Evolutionary conservation across 2,113 vertebrate species (phyloP), one percentile per base, ranked within the genome.

Genomic region (Lagopus leucura): DNA sequence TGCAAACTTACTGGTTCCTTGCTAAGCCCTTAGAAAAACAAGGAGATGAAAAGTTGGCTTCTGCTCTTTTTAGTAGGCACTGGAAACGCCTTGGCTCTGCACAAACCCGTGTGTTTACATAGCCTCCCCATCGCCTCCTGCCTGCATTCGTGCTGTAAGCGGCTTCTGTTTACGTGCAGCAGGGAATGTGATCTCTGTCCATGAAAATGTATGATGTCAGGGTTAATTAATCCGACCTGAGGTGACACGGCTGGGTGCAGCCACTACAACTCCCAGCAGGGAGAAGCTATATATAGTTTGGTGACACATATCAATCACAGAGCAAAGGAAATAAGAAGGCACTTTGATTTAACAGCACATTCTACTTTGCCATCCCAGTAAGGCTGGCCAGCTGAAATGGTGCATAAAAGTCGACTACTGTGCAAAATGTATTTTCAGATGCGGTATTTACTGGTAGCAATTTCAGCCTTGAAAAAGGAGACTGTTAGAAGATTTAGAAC

Each of bases 11-110:
- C 72, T 81, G 77, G 96, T 87, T 95, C 92, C 89, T 96, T 58
- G 75, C 96, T 96, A 96, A 96, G 95, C 92, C 93, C 66, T 88
- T 95, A 89, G 90, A 92, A 94, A 96, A 97, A 96, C 93, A 95
- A 77, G 71, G 90, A 82, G 91, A 94, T 81, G 94, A 95, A 89
- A 95, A 95, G 91, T 69, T 93, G 92, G 92, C 92, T 95, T 75
- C 89, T 89, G 79, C 86, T 93, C 81, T 77, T 83, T 85, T 83
- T 47, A 85, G 88, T 18, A 95, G 95, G 88, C 94, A 90, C 84
- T 94, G 92, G 94, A 74, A 96, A 88, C 64, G 92, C 86, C 71
- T 94, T 90, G 92, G 90, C 83, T 80, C 7, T 0, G 47, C 0
- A 50, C 48, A 18, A 76, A 67, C 50, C n/a, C 4, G 8, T 78